A percentile compares a stretch with the other conserved stretches of the same genome.
These are phyloP conservation scores for Hetaerina titia DNA, from an alignment of 2,888 invertebrate genomes.

Conservation along the genomic window DNA sequence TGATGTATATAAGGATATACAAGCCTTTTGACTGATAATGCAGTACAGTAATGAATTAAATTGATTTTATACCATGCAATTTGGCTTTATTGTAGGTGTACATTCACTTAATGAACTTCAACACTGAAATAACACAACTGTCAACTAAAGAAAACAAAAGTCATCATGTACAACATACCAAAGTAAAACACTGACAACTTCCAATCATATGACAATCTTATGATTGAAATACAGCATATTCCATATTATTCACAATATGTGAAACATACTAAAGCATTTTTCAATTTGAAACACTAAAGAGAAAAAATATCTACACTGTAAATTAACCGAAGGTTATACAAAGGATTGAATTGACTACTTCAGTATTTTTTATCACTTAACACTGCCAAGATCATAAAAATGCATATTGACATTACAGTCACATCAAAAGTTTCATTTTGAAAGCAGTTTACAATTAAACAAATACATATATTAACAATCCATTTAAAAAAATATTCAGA, in stretches of 20 bases:
- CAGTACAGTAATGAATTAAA: background rate
- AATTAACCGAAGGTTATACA: too few relatives aligned
- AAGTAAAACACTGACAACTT: background rate
- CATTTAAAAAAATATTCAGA: background rate
- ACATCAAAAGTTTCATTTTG: too few relatives aligned
- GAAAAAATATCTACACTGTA: background rate
- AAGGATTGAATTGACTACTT: too few relatives aligned
- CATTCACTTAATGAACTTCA: background rate
- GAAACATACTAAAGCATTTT: background rate
- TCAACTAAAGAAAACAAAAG: background rate
- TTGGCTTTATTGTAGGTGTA: slow-evolving; percentile 5
- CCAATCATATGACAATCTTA: background rate
- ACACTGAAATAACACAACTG: background rate
- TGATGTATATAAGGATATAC: too few relatives aligned
- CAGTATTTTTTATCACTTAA: too few relatives aligned
- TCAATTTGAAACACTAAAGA: background rate
- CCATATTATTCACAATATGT: background rate
- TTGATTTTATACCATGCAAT: background rate
- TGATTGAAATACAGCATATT: background rate
- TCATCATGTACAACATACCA: background rate
- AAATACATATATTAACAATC: background rate
- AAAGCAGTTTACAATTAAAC: background rate
- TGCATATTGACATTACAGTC: too few relatives aligned
- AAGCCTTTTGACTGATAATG: background rate
- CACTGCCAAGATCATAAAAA: too few relatives aligned